A percentile compares a stretch with the other conserved stretches of the same genome.
Conservation (phyloP, 2,113 vertebrate species). For the Pseudorectes ferrugineus region DNA sequence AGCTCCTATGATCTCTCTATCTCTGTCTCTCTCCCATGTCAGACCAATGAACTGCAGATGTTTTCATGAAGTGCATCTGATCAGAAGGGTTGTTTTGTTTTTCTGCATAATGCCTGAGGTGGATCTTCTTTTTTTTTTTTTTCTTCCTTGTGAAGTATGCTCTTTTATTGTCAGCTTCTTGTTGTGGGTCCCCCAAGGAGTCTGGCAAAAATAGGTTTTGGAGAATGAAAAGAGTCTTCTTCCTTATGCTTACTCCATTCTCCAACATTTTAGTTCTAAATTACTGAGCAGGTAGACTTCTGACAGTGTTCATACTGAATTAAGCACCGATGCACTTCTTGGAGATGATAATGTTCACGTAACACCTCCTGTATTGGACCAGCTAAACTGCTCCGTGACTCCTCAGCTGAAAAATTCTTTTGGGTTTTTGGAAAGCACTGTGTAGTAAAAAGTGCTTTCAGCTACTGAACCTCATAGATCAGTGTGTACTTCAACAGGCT, state of each 20-base stretch:
- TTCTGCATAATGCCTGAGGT: background rate
- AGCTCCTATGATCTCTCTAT: background rate
- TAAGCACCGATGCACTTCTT: background rate
- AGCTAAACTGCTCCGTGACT: background rate
- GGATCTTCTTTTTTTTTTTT: background rate
- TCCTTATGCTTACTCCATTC: background rate
- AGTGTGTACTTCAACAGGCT: background rate
- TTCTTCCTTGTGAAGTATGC: background rate
- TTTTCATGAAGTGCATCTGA: background rate
- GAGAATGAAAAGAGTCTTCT: background rate
- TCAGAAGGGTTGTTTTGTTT: background rate
- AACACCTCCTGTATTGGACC: background rate
- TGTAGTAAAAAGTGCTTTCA: background rate
- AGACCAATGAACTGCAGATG: background rate
- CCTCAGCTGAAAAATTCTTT: background rate
- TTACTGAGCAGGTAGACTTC: background rate
- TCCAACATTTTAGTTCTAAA: background rate
- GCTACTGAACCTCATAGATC: background rate
- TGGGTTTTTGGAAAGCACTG: background rate
- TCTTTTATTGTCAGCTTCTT: background rate
- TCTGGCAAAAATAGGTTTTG: background rate
- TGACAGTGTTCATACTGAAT: background rate
- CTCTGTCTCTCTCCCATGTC: background rate
- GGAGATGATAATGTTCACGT: fast-evolving
- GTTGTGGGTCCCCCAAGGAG: background rate